Evolutionary conservation across 2,113 vertebrate genomes (phyloP), one percentile per base, ranked within the genome.

Genomic region (Scartelaos histophorus): DNA sequence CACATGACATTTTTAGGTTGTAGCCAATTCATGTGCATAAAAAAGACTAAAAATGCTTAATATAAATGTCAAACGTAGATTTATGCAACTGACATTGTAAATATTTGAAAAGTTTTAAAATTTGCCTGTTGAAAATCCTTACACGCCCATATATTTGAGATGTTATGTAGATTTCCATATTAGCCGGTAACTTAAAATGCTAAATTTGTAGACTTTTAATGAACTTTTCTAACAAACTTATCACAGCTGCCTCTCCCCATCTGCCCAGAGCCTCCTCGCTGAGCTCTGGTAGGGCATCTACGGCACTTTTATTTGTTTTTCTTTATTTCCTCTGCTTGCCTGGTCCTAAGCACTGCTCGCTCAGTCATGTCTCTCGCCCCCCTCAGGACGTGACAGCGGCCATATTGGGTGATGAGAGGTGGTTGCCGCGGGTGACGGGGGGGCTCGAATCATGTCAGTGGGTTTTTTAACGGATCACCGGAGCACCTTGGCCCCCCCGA

Each of bases 341-440:
- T 46, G 22, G 25, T 69, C 68, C 69, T 72, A 80, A 80, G 71
- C 57, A 65, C n/a, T 21, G 75, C 74, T 81, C 71, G 5, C 61
- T 79, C 76, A 69, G 60, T 76, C 70, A 66, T 57, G 56, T 57
- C 56, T 25, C 21, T 57, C 24, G 13, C 56, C 56, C 0, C 69
- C 77, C 70, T 67, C 19, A 2, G 51, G 85, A 76, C 6, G 65
- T 74, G 79, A 74, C 71, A 68, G 79, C 64, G 83, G 79, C 60
- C 24, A 21, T 67, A 81, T 84, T 35, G 80, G 70, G 69, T 43
- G 13, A 70, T 65, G 64, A 81, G 75, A 82, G 81, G 81, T 67
- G 73, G 67, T 71, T 76, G 68, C 69, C 74, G 65, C 56, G 54
- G 74, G 83, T 84, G 79, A 84, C 77, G 73, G 73, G 69, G 69